Base-by-base conservation (phyloP, 2,797 vertebrate genomes). In the Labeo calbasu region DNA sequence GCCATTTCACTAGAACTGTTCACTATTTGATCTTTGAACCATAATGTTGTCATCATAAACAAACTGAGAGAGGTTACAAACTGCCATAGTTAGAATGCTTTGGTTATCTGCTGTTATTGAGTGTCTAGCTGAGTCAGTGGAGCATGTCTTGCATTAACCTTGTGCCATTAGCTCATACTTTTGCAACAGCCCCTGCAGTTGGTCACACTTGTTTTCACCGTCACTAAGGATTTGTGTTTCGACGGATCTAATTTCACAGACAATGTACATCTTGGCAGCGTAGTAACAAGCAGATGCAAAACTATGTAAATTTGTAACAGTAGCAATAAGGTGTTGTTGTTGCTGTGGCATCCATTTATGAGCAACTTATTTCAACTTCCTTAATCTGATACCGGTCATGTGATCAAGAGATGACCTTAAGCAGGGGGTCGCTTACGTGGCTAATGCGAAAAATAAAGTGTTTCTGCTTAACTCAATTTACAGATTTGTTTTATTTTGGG, bases 11-110 rank as follows among this genome's bases (percentile, higher is more conserved):
- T 61, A 14, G 63, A 5, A 46, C 69, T 71, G 17, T 53, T 66
- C 21, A 46, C 32, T 28, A 32, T 23, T 36, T 57, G 59, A 0
- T 14, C 10, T 32, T 28, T 23, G 14, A 3, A 48, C n/a, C 8
- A 53, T 65, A 77, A 81, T 81, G 70, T 83, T 77, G 46, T 81
- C n/a, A 81, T 25, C 0, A 46, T 70, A 43, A 77, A 69, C 85
- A 80, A 68, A 32, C 48, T 8, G 40, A 77, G 48, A 32, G 55
- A 4, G 50, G 43, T 55, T 48, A 19, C 57, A 51, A 77, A 71
- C 53, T 48, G 46, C 32, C 57, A 23, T 46, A 57, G 19, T 21
- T 55, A 12, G 5, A 48, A 5, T 0, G 4, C 5, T 63, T 73
- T 71, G 72, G 69, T 71, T 84, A 28, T 81, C 23, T 76, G 61